Evolutionary conservation across 2,888 invertebrate species (phyloP), one percentile per base, ranked within the genome.

Genomic region (Pachydiplax longipennis): DNA sequence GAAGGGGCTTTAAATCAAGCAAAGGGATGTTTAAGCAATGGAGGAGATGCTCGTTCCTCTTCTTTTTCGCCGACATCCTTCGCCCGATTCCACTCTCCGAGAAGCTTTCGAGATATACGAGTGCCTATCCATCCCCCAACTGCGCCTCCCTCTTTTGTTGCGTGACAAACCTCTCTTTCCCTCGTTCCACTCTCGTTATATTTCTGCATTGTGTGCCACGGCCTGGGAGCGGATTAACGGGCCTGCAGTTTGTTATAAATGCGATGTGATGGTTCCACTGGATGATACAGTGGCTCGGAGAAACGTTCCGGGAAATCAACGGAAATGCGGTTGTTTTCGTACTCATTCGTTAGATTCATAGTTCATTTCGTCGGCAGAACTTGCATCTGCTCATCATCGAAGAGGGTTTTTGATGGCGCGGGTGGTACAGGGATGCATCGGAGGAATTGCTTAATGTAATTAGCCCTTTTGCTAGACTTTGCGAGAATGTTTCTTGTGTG

Each of bases 101-200:
- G 65, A 61, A n/a, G 83, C 35, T 61, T 87, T 87, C 87, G 87
- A 87, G 87, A 87, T 87, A 58, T 58, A 87, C 61, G 87, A 58
- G 61, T 58, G 35, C 58, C 87, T 61, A 87, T 87, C 87, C 87
- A 87, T 87, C 87, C 87, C 82, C 53, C 15, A 53, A 82, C 25
- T 44, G 18, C 31, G 53, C 83, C 58, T 31, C 44, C 61, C 40
- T 18, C 83, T 53, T 58, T 83, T 83, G 87, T 87, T 87, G 87
- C 61, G 83, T 83, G 83, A 83, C 82, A 83, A 65, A 53, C 87
- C 37, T 65, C 61, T 87, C 58, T 83, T 22, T 35, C 35, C 18
- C 48, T 44, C 25, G 5, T 13, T 10, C 53, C 53, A 18, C 15
- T 31, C 58, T 58, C 87, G 22, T 87, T 61, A 87, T 87, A 87